phyloP scores from a whole-genome alignment of 2,113 vertebrate genomes.

The Albula glossodonta region DNA sequence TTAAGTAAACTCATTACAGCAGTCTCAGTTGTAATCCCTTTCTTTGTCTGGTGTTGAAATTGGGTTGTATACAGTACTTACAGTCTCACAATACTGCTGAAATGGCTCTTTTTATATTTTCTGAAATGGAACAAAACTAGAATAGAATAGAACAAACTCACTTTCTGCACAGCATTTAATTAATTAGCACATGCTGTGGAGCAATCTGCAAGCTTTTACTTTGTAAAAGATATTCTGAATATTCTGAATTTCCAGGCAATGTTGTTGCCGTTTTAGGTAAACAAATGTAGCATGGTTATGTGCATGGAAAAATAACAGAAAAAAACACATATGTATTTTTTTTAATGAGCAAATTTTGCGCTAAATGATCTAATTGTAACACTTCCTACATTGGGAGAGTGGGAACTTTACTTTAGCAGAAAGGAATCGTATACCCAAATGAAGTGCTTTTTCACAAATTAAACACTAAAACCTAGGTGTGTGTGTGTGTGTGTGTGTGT shows the following conservation, averaged over 20 bases:
- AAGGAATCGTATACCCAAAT: background rate
- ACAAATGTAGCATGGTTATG: background rate
- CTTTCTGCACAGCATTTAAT: constrained; percentile 48
- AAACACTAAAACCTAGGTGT: background rate
- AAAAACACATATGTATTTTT: background rate
- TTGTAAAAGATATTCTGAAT: constrained; percentile 1
- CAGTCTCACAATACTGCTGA: constrained; percentile 58
- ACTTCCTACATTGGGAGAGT: background rate
- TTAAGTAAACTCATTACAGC: constrained; percentile 51
- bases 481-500: background rate
- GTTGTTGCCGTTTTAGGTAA: background rate
- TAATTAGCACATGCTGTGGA: constrained; percentile 67
- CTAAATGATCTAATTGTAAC: background rate
- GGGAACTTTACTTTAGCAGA: background rate
- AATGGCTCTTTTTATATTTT: constrained; percentile 48
- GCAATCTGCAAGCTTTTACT: constrained; percentile 60
- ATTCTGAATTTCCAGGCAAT: background rate
- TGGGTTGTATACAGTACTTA: constrained; percentile 48
- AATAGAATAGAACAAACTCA: constrained; percentile 30
- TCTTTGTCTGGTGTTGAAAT: constrained; percentile 47
- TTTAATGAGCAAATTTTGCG: background rate
- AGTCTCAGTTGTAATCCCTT: constrained; percentile 36
- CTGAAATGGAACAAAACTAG: constrained; percentile 46
- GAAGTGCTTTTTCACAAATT: background rate
- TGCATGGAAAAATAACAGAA: background rate